Percentiles rank a stretch among this genome's conserved stretches.
Evolutionary conservation across 2,797 vertebrate species (phyloP).

Genomic region (Urosaurus nigricauda): DNA sequence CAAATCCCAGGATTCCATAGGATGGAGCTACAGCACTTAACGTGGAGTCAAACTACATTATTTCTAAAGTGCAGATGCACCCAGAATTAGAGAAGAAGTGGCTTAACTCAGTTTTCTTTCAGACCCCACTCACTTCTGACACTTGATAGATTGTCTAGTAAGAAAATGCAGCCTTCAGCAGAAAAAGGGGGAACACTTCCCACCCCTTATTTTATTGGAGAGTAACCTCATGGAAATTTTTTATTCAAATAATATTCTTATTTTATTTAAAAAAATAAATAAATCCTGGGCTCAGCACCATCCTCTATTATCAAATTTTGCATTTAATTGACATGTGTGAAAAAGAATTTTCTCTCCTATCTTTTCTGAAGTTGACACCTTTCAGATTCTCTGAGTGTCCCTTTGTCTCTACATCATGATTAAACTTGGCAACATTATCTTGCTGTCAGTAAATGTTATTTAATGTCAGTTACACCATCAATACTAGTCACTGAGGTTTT

Average conservation of each 20-base stretch:
- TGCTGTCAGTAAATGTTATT: slow-evolving; percentile 37
- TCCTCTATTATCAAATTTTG: slow-evolving; percentile 15
- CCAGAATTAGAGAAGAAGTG: too few species aligned
- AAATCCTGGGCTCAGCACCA: not conserved
- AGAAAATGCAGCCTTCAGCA: not conserved
- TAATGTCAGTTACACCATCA: slow-evolving; percentile 22
- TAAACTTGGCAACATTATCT: slow-evolving; percentile 36
- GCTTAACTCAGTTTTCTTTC: not conserved
- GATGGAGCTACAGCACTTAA: too few species aligned
- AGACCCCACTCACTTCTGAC: not conserved
- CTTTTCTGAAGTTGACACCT: slow-evolving; percentile 41
- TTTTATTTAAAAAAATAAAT: not conserved
- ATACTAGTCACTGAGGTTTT: slow-evolving; percentile 13
- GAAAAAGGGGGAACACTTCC: not conserved
- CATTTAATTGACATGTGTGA: slow-evolving; percentile 36
- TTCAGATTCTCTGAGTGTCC: slow-evolving; percentile 33
- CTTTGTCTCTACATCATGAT: slow-evolving; percentile 44
- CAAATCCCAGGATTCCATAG: too few species aligned
- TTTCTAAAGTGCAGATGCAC: too few species aligned
- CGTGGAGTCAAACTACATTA: too few species aligned
- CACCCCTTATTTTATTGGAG: not conserved
- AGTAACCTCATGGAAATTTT: not conserved
- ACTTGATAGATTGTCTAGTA: not conserved
- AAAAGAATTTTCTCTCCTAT: slow-evolving; percentile 3
- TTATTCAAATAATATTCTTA: not conserved